These are phyloP conservation scores for Hippopotamus amphibius DNA, from an alignment of 2,113 vertebrate species.

Conservation along the genomic window DNA sequence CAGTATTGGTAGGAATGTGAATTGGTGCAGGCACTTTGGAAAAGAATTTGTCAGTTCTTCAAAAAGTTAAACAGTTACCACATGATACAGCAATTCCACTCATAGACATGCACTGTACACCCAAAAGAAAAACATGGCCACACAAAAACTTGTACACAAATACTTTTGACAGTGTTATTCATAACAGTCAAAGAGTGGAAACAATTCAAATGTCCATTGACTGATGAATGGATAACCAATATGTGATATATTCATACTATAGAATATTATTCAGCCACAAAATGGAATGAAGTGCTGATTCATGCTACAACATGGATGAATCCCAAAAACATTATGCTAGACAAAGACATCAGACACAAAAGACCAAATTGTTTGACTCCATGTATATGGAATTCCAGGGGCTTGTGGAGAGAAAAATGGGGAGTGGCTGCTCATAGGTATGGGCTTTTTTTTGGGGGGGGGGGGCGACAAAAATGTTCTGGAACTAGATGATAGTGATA, in stretches of 20 bases:
- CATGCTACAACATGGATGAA: background rate
- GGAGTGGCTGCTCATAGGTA: background rate
- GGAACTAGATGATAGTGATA: background rate
- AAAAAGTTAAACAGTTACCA: background rate
- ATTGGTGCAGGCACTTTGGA: background rate
- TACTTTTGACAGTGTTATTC: background rate
- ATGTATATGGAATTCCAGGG: background rate
- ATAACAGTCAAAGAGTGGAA: background rate
- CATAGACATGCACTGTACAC: background rate
- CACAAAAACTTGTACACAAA: background rate
- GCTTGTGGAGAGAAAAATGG: too few species aligned
- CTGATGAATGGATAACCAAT: background rate
- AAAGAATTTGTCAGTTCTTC: background rate
- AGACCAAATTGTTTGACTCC: background rate
- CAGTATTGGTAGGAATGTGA: background rate
- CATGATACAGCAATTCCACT: background rate
- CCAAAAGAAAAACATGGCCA: background rate
- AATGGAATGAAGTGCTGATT: background rate
- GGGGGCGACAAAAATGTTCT: background rate
- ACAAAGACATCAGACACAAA: background rate
- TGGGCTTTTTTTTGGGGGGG: background rate
- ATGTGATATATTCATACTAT: background rate
- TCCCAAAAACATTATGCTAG: background rate
- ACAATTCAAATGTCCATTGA: background rate
- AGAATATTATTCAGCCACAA: background rate